Base-by-base conservation (phyloP, 2,113 vertebrate genomes). In the Delphinapterus leucas region DNA sequence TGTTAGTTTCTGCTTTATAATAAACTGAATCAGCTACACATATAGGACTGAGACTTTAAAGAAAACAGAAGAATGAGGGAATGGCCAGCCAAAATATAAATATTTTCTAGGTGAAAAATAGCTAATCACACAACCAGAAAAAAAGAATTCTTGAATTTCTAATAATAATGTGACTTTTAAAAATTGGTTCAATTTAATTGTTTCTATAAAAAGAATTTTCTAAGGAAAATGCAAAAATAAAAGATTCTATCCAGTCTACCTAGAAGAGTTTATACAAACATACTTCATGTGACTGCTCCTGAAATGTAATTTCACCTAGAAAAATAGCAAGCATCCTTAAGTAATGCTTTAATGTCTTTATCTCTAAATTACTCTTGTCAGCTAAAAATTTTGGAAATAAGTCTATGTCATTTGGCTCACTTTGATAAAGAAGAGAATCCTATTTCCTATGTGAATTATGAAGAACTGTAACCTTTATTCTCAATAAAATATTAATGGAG, bases 371-470 rank as follows among this genome's bases (percentile, higher is more conserved):
- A 95, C 60, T 74, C 67, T 80, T 44, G 8, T 85, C 28, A 92
- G 63, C 71, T 74, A 85, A 94, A 65, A 84, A 55, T 74, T 73
- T 74, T 92, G 58, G 58, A 97, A 92, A 73, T 96, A 88, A 94
- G 84, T 38, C 65, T 80, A 71, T 92, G 21, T 70, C 65, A 89
- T 89, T 92, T 94, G 55, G 58, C 89, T 97, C 55, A 94, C 63
- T 84, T 71, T 88, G 55, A 90, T 93, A 83, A 93, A 68, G 44
- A 95, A 88, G 5, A 44, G 28, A 88, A 93, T 86, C 31, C 53
- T 92, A 85, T 80, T 95, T 93, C 77, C 49, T 74, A 70, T 73
- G 73, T 93, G 83, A 96, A 95, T 89, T 95, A 92, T 70, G 65
- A 31, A 91, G 73, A 95, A 95, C 71, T 88, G 4, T 25, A 94